Base-by-base conservation (phyloP, 2,113 vertebrate species). In the Corythaeola cristata region DNA sequence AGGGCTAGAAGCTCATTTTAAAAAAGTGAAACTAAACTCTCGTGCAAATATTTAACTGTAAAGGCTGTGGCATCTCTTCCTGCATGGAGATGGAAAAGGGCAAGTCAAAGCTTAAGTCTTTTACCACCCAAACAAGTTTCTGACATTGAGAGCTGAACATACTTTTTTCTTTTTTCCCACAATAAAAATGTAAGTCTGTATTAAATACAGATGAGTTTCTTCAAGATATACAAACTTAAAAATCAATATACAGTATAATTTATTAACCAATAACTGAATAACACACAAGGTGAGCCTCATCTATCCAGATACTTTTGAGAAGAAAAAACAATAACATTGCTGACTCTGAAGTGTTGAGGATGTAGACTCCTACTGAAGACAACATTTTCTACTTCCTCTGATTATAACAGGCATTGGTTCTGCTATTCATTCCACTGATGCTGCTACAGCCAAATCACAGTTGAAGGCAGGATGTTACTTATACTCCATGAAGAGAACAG, bases 381-480 rank as follows among this genome's bases (percentile, higher is more conserved):
- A 16, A 45, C 20, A 35, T 19, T 26, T 13, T 49, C 30, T 24
- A 3, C 18, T 55, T 84, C 52, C 16, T 60, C 72, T 50, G 7
- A 77, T 15, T 63, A 10, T 7, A 89, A 30, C 28, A 86, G 58
- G 50, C 55, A 79, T 30, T 30, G 26, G 23, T 73, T 85, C 62
- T 89, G 35, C 78, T 82, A 15, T 32, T 93, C 85, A 73, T 41
- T 89, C 94, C 77, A 84, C 68, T 96, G 96, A 35, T n/a, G 63
- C 62, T 91, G 84, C 91, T 86, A 83, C 62, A 97, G 81, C 72
- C 93, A 97, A 94, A 91, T 28, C 56, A 72, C 75, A 87, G 44
- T 3, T 79, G 45, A 69, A 22, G 33, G 32, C 26, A 47, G 20
- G 4, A 53, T 28, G 9, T 24, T 89, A 88, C 26, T 80, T 30